Base-by-base conservation (phyloP, 2,888 invertebrate genomes). In the Linyphia triangularis region DNA sequence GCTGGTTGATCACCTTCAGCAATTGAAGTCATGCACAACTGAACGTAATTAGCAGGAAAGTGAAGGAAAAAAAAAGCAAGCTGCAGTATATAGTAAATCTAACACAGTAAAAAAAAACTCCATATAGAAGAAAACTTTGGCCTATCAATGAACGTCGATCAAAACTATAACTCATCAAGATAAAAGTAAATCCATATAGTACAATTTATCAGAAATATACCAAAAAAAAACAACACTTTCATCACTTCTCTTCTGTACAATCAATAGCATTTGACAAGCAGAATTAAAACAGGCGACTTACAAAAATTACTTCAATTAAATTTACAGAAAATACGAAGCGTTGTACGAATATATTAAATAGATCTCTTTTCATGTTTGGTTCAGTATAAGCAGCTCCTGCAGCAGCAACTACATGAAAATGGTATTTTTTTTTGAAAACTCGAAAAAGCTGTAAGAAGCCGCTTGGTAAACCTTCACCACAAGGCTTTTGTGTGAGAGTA, bases 311-410 rank as follows among this genome's bases (percentile, higher is more conserved):
- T 75, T 81, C 40, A 70, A 63, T 82, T 43, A 82, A 88, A 88
- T 67, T n/a, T 81, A 81, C 86, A 81, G 65, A 82, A 88, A 81
- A 88, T 82, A 88, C 67, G 72, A 85, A 78, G 85, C 85, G 26
- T 67, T 26, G 26, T 83, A 67, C 79, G 63, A 85, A 85, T 78
- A 78, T 85, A 78, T 78, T 78, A 85, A 72, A 85, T 75, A 84
- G 65, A 84, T 59, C 7, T 82, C 37, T 85, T 43, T 65, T 40
- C 40, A 26, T 59, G n/a, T 30, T 57, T 57, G 67, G 67, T 79
- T 79, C 67, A 67, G 77, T 51, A 37, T 30, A 57, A 26, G 75
- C 57, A 67, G 43, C 37, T 61, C 40, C 69, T 79, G 77, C 40
- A 37, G 51, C 57, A 26, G 75, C 57, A 67, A 43, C 37, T 61